Evolutionary conservation across 2,797 vertebrate genomes (phyloP), one percentile per base, ranked within the genome.

Genomic region (Crotalus adamanteus): DNA sequence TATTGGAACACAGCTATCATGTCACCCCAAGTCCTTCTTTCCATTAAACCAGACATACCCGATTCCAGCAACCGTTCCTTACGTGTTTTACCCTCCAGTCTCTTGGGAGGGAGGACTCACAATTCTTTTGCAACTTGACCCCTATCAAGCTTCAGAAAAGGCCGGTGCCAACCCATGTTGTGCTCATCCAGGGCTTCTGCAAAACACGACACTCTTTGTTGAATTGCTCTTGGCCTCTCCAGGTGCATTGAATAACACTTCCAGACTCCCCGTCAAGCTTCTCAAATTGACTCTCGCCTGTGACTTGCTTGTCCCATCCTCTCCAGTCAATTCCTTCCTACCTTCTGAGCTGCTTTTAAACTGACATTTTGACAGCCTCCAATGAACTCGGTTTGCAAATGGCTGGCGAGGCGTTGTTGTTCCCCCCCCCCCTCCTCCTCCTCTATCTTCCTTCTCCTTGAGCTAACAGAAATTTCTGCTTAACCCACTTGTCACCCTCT

Each of bases 311-410:
- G 20, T 1, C 0, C 18, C 87, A 51, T 42, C 59, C 25, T 89
- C 37, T 9, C 28, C 18, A 47, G 7, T 53, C 22, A 5, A 59
- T 22, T 53, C n/a, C 65, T 83, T 88, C 42, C 63, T 93, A 53
- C 51, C 51, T 53, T 3, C 92, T 88, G 90, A 73, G 90, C 51
- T 12, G 92, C 12, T 57, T 95, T 93, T 92, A 89, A 94, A 92
- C 90, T 94, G 93, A 55, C 91, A 96, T 88, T 94, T 93, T 95
- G 61, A 94, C 93, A 69, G 88, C n/a, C 86, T 92, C 96, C 65
- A 94, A 95, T 94, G 91, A 95, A 92, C 95, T 92, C 93, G 93
- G 90, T 91, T 95, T 95, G 88, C 94, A 96, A 95, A 95, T 92
- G 89, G 90, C 87, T 94, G 31, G 88, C 94, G 92, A 95, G 95